Base-by-base conservation (phyloP, 2,113 vertebrate species). In the Paratilapia polleni region DNA sequence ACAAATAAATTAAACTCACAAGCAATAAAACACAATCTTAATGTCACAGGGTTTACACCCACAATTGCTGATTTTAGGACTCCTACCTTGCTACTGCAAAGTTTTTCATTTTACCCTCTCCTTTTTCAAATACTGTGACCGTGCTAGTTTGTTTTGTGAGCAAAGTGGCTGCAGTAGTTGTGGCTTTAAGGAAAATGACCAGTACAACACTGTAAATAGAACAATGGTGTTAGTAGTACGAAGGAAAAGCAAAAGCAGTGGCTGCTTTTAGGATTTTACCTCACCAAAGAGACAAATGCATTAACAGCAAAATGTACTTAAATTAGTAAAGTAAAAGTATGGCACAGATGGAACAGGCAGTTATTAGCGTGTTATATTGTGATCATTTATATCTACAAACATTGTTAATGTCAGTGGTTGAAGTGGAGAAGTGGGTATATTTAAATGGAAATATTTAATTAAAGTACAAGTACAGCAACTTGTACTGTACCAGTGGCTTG, bases 381-480 rank as follows among this genome's bases (percentile, higher is more conserved):
- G 54, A 10, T 22, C 9, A 22, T 56, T 56, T 22, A 56, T n/a
- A 54, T 54, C 19, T n/a, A 4, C 8, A 2, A 54, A 54, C 20
- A n/a, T 14, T 6, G 47, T 5, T 15, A 13, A 15, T 47, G 14
- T 4, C 47, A 49, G 47, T 15, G 43, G 43, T 15, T 41, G 38
- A 41, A 12, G 4, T 43, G 12, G 41, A 4, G 28, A 31, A 31
- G 3, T 49, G 47, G 13, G 14, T 15, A 49, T 17, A n/a, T n/a
- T n/a, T n/a, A 54, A n/a, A 12, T 19, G 47, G 76, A 78, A 52
- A 78, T 64, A 84, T 28, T 73, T 31, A 6, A 83, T 64, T 62
- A 54, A 78, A 64, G 58, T 68, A 77, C 38, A 87, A 77, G 20
- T 31, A 0, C 43, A 73, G 26, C 9, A 20, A 6, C 24, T 70